Percentiles rank a stretch among this genome's conserved stretches.
These are phyloP conservation scores for Saxicola maurus DNA, from an alignment of 2,797 vertebrate genomes.

Conservation along the genomic window DNA sequence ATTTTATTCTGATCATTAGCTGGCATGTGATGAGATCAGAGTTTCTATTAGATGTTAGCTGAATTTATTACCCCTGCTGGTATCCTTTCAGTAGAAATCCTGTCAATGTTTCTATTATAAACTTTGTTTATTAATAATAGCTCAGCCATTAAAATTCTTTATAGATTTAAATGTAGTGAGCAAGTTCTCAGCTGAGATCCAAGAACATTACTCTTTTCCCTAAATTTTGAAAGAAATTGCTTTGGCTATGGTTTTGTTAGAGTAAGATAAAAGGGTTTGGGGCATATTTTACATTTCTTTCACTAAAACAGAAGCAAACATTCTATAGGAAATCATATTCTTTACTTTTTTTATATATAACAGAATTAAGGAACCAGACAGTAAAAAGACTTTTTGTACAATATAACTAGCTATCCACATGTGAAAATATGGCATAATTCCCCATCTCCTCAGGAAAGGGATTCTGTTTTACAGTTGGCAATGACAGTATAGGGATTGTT, in stretches of 20 bases:
- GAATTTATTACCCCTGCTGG: conserved; percentile 17
- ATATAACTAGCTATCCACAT: not conserved
- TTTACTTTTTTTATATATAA: not conserved
- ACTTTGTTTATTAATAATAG: conserved; percentile 45
- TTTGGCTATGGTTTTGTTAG: conserved; percentile 32
- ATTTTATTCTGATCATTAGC: not conserved
- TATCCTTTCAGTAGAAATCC: not conserved
- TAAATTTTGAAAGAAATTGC: conserved; percentile 39
- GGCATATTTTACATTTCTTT: conserved; percentile 36
- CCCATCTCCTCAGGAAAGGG: not conserved
- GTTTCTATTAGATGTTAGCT: conserved; percentile 35
- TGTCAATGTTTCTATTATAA: conserved; percentile 45
- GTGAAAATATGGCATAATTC: not conserved
- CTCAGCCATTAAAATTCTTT: conserved; percentile 28
- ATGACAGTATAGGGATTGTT: not conserved
- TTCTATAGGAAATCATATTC: not conserved
- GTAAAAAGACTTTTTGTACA: not conserved
- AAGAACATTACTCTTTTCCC: conserved; percentile 24
- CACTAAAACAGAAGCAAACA: conserved; percentile 3
- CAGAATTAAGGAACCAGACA: not conserved
- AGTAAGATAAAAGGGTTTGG: conserved; percentile 22
- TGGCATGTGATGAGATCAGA: conserved; percentile 6
- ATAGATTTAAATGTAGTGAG: not conserved
- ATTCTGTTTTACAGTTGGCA: not conserved
- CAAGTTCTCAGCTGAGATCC: not conserved